Evolutionary conservation across 2,113 vertebrate genomes (phyloP).

Genomic region (Rutilus rutilus): DNA sequence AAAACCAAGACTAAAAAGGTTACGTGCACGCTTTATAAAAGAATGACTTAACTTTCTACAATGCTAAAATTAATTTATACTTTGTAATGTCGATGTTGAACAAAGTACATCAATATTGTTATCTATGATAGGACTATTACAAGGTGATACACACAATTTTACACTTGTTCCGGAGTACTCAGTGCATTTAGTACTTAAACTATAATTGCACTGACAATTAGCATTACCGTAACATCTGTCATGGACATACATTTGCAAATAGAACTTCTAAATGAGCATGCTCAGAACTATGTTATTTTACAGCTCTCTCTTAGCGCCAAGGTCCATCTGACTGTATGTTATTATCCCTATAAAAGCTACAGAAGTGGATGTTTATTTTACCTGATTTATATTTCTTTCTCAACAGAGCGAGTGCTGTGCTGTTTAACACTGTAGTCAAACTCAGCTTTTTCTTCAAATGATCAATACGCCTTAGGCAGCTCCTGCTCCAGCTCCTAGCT

Average conservation of each 20-base stretch:
- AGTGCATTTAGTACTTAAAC: background rate
- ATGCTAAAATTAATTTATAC: no score
- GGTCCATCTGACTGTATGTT: background rate
- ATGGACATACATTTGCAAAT: background rate
- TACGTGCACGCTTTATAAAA: background rate
- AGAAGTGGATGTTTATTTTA: constrained; percentile 18
- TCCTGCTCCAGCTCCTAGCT: background rate
- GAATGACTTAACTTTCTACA: background rate
- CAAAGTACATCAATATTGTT: background rate
- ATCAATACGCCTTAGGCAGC: constrained; percentile 41
- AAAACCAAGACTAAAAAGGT: background rate
- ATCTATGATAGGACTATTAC: background rate
- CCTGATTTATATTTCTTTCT: background rate
- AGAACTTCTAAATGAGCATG: background rate
- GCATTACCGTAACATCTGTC: background rate
- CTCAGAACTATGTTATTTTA: background rate
- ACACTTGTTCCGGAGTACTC: background rate
- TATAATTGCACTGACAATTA: background rate
- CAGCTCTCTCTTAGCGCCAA: background rate
- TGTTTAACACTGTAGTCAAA: constrained; percentile 24
- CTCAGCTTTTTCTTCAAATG: constrained; percentile 39
- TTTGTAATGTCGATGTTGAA: background rate
- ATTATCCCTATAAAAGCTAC: background rate
- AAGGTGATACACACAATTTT: background rate
- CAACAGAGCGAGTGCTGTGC: background rate